Conservation (phyloP, 2,888 invertebrate species). For the Campoplex capitator region DNA sequence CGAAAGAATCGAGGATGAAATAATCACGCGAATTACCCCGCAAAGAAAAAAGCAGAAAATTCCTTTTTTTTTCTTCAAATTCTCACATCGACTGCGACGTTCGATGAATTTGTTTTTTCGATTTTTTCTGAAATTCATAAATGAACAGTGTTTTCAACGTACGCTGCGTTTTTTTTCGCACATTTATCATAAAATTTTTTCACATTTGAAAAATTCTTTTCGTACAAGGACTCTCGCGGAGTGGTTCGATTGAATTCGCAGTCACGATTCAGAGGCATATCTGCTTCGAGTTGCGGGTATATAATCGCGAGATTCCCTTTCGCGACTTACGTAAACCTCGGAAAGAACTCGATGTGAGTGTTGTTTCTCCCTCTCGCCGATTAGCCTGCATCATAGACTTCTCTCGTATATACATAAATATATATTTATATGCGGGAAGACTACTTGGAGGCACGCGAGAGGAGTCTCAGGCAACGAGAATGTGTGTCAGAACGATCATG, state of each 20-base stretch:
- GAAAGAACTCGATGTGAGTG: slow-evolving; percentile 43
- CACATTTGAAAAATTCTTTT: neutral
- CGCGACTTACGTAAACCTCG: slow-evolving; percentile 64
- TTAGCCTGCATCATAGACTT: slow-evolving; percentile 62
- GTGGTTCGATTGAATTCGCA: slow-evolving; percentile 23
- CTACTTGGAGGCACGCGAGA: slow-evolving; percentile 46
- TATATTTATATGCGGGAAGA: slow-evolving; percentile 41
- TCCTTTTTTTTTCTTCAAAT: neutral
- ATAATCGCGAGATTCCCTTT: slow-evolving; percentile 62
- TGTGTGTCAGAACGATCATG: slow-evolving; percentile 76
- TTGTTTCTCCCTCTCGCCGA: slow-evolving; percentile 52
- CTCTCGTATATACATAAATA: slow-evolving; percentile 22
- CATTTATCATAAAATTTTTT: neutral
- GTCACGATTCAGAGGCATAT: slow-evolving; percentile 47
- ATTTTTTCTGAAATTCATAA: neutral
- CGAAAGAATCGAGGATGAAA: neutral
- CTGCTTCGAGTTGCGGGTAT: slow-evolving; percentile 22
- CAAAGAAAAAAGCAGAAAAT: neutral
- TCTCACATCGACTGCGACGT: neutral
- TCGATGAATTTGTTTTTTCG: neutral
- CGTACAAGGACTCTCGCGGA: slow-evolving; percentile 30
- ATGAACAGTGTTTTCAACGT: no score
- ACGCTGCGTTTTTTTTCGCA: no score
- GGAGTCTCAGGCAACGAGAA: slow-evolving; percentile 67
- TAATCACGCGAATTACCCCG: neutral